Percentiles rank a stretch among this genome's conserved stretches.
Evolutionary conservation across 2,888 invertebrate genomes (phyloP).

Genomic region (Synanthedon vespiformis): DNA sequence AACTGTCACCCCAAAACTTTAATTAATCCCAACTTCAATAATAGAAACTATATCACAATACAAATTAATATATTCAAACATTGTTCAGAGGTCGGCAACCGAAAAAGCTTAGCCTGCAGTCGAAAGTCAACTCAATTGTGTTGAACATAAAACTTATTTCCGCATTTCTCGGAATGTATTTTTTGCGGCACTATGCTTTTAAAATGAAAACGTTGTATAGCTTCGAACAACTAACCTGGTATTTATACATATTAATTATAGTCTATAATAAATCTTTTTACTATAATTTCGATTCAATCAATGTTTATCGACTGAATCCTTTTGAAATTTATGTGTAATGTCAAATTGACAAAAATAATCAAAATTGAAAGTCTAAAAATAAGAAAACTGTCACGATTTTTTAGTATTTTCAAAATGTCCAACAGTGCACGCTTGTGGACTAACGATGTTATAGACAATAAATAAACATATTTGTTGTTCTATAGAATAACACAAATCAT

Average conservation of each 20-base stretch:
- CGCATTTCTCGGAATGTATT: not conserved
- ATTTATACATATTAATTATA: too few species aligned
- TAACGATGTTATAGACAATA: not conserved
- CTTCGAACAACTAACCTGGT: too few species aligned
- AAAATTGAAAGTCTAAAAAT: too few species aligned
- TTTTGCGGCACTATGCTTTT: too few species aligned
- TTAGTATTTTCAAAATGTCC: too few species aligned
- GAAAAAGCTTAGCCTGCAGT: slow-evolving; percentile 18
- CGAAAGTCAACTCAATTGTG: slow-evolving; percentile 16
- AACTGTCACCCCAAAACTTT: slow-evolving; percentile 52
- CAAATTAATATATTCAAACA: slow-evolving; percentile 63
- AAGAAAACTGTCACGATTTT: too few species aligned
- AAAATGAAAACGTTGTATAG: too few species aligned
- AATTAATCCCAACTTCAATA: slow-evolving; percentile 53
- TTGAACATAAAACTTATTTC: not conserved
- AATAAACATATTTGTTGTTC: not conserved
- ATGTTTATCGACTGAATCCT: too few species aligned
- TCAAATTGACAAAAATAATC: too few species aligned
- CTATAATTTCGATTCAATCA: too few species aligned
- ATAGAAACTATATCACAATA: slow-evolving; percentile 62
- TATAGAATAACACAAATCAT: not conserved
- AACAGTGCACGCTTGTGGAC: not conserved
- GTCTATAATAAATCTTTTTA: too few species aligned
- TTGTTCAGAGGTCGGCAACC: slow-evolving; percentile 39
- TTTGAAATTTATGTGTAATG: too few species aligned